Evolutionary conservation across 2,888 invertebrate species (phyloP), one percentile per base, ranked within the genome.

Genomic region (Acanthococcus lagerstroemiae): DNA sequence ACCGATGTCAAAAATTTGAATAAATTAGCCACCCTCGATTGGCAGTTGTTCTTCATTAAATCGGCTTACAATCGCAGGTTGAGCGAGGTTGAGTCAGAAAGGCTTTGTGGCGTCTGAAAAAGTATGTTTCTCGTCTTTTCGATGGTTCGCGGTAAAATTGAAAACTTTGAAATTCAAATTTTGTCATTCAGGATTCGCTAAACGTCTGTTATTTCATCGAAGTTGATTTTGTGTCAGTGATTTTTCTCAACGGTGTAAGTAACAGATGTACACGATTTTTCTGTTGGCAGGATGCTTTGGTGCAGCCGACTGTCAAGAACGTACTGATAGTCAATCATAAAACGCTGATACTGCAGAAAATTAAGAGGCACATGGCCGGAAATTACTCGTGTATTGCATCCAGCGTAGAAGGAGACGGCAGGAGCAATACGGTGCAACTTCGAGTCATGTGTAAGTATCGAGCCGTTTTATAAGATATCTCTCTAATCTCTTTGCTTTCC

Each of bases 381-480:
- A 87, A 87, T 78, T 93, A 92, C 77, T 84, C 88, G 44, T 93
- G 93, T 76, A 85, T 88, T 25, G 93, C 92, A 2, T 90, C 90
- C 55, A 93, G 93, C 75, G 90, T 91, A 15, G 92, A 93, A 77
- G 93, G 93, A 1, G 92, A 92, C 72, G 92, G 92, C 9, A 85
- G 85, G 73, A 92, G 92, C 71, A 85, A 86, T 73, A 81, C 83
- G 55, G 87, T 92, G 46, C 83, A 85, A 73, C 80, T 94, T 61
- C 87, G 88, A 79, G 87, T 94, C 73, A 90, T 92, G 84, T 93
- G 93, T 93, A 81, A 90, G 92, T 88, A 74, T 44, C 21, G 21
- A 15, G n/a, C n/a, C n/a, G n/a, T n/a, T n/a, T n/a, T n/a, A n/a
- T n/a, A n/a, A n/a, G n/a, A n/a, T n/a, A n/a, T n/a, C n/a, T n/a